Percentiles rank a stretch among this genome's conserved stretches.
Evolutionary conservation across 1,140 invertebrate genomes (phyloP).

Genomic region (Penaeus japonicus): DNA sequence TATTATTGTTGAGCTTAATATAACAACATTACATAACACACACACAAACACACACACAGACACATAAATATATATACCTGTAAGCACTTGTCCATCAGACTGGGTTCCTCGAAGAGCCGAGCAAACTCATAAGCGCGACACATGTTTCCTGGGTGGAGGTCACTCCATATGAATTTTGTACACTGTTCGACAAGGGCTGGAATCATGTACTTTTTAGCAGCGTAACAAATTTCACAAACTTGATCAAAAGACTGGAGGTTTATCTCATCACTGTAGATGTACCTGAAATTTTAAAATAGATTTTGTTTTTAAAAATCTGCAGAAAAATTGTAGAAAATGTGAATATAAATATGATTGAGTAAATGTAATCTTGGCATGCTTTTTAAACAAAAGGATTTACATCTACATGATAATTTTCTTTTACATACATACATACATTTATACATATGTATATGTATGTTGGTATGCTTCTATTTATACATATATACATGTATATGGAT

Average conservation of each 20-base stretch:
- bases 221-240: slow-evolving; percentile 84
- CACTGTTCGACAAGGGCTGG: slow-evolving; percentile 82
- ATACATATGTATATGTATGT: too few species aligned
- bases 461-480: too few species aligned
- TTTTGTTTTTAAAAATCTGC: not conserved
- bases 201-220: slow-evolving; percentile 87
- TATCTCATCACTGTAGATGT: slow-evolving; percentile 83
- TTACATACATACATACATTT: too few species aligned
- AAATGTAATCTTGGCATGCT: too few species aligned
- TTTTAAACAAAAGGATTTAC: too few species aligned
- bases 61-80: slow-evolving; percentile 66
- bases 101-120: slow-evolving; percentile 81
- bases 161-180: slow-evolving; percentile 80
- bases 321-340: not conserved
- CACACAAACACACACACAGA: not conserved
- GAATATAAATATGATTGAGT: too few species aligned
- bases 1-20: too few species aligned
- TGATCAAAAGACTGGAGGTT: slow-evolving; percentile 81
- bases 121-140: slow-evolving; percentile 86
- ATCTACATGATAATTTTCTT: too few species aligned
- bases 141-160: slow-evolving; percentile 79
- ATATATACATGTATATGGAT: too few species aligned
- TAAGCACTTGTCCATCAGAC: slow-evolving; percentile 80
- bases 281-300: slow-evolving; percentile 67
- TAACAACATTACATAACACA: too few species aligned